Evolutionary conservation across 2,797 vertebrate species (phyloP).

Genomic region (Carapus acus): DNA sequence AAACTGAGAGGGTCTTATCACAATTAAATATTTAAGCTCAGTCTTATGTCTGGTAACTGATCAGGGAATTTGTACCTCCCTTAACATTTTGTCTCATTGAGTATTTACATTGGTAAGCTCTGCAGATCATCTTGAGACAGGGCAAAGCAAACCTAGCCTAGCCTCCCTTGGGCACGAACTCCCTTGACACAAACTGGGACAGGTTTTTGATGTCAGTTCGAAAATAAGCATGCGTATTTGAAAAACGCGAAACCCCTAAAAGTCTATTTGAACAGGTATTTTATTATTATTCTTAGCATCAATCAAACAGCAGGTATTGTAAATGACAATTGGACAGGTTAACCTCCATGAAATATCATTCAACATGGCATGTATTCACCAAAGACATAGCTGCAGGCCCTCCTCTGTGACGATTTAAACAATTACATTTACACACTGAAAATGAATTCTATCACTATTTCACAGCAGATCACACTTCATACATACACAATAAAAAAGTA

Average conservation of each 20-base stretch:
- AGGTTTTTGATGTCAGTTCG: background rate
- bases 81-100: background rate
- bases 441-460: conserved; percentile 39
- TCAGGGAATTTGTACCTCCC: background rate
- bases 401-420: conserved; percentile 19
- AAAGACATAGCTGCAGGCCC: conserved; percentile 21
- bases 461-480: conserved; percentile 26
- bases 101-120: background rate
- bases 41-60: background rate
- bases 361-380: background rate
- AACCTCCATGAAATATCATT: conserved; percentile 23
- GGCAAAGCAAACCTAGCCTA: background rate
- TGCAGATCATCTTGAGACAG: background rate
- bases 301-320: conserved; percentile 33
- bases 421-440: conserved; percentile 28
- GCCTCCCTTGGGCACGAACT: background rate
- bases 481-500: conserved; percentile 30
- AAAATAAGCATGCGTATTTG: background rate
- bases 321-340: conserved; percentile 31
- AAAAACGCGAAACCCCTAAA: conserved; percentile 12
- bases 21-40: background rate
- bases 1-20: background rate
- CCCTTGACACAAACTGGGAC: background rate
- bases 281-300: conserved; percentile 28
- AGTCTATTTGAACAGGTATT: conserved; percentile 18